Conservation (phyloP, 2,113 vertebrate species). For the Climacteris rufus region DNA sequence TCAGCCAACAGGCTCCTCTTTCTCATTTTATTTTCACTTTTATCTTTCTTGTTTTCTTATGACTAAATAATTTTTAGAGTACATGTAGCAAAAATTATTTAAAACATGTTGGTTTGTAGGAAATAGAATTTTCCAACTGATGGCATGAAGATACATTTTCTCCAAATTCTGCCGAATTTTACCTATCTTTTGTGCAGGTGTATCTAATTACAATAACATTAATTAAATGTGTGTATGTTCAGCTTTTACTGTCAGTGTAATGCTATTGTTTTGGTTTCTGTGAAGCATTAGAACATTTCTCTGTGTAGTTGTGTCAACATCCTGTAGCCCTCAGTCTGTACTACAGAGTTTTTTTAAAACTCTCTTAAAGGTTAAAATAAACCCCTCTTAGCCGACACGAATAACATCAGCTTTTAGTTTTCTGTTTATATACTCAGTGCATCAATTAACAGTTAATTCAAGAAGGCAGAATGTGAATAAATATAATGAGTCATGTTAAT, state of each 20-base stretch:
- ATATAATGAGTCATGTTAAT: constrained; percentile 70
- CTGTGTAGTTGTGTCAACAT: too few species aligned
- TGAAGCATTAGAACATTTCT: too few species aligned
- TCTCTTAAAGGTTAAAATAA: background rate
- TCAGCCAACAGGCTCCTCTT: background rate
- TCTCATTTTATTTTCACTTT: background rate
- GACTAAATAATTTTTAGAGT: background rate
- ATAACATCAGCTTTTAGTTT: background rate
- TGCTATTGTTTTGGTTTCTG: too few species aligned
- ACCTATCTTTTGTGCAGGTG: background rate
- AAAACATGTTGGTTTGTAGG: background rate
- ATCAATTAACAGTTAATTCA: background rate
- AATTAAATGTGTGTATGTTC: background rate
- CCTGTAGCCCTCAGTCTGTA: background rate
- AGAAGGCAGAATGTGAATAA: constrained; percentile 4
- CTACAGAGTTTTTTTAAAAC: background rate
- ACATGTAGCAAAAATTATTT: background rate
- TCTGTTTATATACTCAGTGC: background rate
- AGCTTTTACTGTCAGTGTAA: too few species aligned
- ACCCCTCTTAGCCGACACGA: background rate
- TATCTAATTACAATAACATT: background rate
- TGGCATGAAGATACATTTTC: too few species aligned
- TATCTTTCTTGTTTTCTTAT: background rate
- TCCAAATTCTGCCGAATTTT: background rate
- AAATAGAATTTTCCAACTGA: background rate